Conservation (phyloP, 2,888 invertebrate genomes). For the Diadegma fenestrale region DNA sequence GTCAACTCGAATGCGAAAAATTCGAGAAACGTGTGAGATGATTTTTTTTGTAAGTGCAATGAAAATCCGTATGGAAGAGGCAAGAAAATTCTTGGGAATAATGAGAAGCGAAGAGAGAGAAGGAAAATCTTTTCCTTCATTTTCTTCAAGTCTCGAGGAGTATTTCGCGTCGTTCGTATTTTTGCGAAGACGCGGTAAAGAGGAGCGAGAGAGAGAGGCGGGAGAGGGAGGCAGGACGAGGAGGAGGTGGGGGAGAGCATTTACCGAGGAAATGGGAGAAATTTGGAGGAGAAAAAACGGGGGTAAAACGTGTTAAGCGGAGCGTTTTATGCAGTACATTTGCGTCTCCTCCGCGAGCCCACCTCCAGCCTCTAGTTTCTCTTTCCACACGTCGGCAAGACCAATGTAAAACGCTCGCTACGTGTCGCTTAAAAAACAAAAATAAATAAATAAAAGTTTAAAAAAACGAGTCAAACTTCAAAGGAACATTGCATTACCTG, state of each 20-base stretch:
- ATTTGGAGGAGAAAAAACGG: constrained; percentile 36
- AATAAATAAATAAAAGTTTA: background rate
- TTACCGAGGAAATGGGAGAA: constrained; percentile 2
- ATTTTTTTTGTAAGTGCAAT: constrained; percentile 17
- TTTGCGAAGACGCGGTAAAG: constrained; percentile 40
- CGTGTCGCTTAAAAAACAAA: constrained; percentile 28
- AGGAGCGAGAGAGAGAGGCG: constrained; percentile 8
- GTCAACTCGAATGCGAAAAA: background rate
- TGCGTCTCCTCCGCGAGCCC: background rate
- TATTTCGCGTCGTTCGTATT: constrained; percentile 53
- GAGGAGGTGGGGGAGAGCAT: constrained; percentile 22
- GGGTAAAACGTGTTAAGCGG: constrained; percentile 35
- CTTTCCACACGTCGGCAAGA: constrained; percentile 18
- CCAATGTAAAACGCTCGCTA: constrained; percentile 32
- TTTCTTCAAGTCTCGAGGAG: constrained; percentile 13
- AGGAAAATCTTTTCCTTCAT: constrained; percentile 20
- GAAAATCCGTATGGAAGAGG: constrained; percentile 10
- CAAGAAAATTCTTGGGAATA: constrained; percentile 23
- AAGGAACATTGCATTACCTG: constrained; percentile 29
- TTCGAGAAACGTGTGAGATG: background rate
- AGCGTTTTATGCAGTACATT: constrained; percentile 36
- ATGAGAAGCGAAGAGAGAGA: constrained; percentile 26
- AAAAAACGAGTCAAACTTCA: constrained; percentile 24
- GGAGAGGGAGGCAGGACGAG: constrained; percentile 9
- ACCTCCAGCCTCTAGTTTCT: constrained; percentile 12